Evolutionary conservation across 2,888 invertebrate genomes (phyloP), one percentile per base, ranked within the genome.

Genomic region (Lamellibrachia satsuma): DNA sequence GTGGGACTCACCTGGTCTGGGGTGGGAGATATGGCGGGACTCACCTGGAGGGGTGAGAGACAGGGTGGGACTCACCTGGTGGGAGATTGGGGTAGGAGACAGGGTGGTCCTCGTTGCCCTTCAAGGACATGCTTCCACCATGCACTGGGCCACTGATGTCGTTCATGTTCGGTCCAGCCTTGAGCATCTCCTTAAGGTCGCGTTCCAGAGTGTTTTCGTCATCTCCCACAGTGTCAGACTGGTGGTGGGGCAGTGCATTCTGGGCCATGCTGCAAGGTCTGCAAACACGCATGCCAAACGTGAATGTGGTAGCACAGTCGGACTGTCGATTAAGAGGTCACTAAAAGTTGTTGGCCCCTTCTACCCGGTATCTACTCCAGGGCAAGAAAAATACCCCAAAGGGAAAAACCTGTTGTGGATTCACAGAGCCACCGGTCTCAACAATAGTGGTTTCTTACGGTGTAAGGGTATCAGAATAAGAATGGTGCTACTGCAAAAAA

Each of bases 201-300:
- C 95, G 94, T 93, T 96, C 96, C 95, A 96, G 96, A 11, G 95
- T 95, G 93, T 96, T 96, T 91, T 96, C 96, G 92, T 95, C 95
- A 91, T 91, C 93, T 52, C 55, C 90, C 55, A 9, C 55, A 1
- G 92, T 3, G 55, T 7, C 9, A 9, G 55, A 3, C 55, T 9
- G 7, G 55, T 55, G 7, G 55, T 55, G 55, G 55, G 55, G 55
- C 55, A 75, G 75, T 75, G 75, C 75, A 75, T 75, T 22, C 75
- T 75, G 75, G 75, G 75, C 75, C 75, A 75, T 75, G 75, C 75
- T 75, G 75, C 75, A 75, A 15, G 75, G 22, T 75, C 75, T 75
- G 75, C 75, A 75, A 75, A 75, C 22, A 75, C 75, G 22, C 15
- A 75, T 75, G 22, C 15, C 15, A 75, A 11, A 75, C 9, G 22